Base-by-base conservation (phyloP, 1,140 invertebrate genomes). In the Leptinotarsa undecemlineata region DNA sequence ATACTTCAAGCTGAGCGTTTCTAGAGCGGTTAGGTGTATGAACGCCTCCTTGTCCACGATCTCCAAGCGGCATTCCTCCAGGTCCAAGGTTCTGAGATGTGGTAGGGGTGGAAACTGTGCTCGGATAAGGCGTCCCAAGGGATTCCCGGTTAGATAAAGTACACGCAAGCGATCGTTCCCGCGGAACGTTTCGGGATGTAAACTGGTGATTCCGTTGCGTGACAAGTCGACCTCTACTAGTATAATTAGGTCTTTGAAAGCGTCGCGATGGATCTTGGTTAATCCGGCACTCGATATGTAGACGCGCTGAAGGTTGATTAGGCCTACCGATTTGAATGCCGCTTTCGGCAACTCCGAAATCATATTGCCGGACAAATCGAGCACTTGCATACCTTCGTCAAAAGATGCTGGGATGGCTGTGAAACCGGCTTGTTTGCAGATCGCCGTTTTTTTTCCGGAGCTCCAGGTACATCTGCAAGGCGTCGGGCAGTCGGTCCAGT, bases 381-480 rank as follows among this genome's bases (percentile, higher is more conserved):
- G 87, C 20, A 96, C 93, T 86, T 96, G 95, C 80, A 96, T 93
- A 75, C 95, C 94, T 0, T 92, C 89, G 81, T 93, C 93, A 74
- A 96, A 87, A 1, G 87, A 88, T 17, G 88, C 88, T 20, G 94
- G 94, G 26, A 95, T 87, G 72, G 90, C 89, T 77, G 92, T 91
- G 70, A 95, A 89, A 69, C 92, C 91, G 26, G 92, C 90, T 73
- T 92, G 90, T 71, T 90, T 90, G 85, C 95, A 96, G 33, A 93
- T 87, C 42, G 94, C 95, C 3, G 93, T 94, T 81, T 95, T 95
- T 85, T 96, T 96, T 33, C 94, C 94, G 17, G 92, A 93, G 17
- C 92, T 92, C 95, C 95, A 96, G 86, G 94, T 95, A 88, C 95
- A 96, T 76, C 90, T 89, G 84, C 95, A 96, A 71, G 92, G 91